Evolutionary conservation across 2,888 invertebrate genomes (phyloP).

Genomic region (Lydus trimaculatus): DNA sequence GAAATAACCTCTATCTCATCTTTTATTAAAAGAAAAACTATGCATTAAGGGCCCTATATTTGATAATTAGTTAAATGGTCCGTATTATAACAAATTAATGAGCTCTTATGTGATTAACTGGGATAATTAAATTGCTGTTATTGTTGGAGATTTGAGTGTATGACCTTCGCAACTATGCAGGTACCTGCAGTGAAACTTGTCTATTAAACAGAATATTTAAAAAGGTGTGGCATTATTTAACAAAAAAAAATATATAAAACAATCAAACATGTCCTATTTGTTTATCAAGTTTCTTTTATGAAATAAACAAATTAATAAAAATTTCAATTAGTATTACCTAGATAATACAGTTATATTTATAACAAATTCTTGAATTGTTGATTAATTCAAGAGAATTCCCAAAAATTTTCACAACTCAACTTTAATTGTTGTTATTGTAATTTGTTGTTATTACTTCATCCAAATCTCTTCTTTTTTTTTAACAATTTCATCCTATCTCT

Average conservation of each 20-base stretch:
- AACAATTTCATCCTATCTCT: no score
- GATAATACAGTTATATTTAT: background rate
- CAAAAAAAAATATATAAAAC: no score
- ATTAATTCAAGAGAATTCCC: background rate
- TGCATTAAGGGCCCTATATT: no score
- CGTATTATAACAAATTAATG: no score
- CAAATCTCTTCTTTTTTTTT: background rate
- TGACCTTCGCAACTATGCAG: constrained; percentile 48
- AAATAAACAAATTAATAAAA: background rate
- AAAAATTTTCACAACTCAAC: background rate
- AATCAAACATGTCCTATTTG: background rate
- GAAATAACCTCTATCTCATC: no score
- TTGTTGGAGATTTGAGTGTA: constrained; percentile 27
- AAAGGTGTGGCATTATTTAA: background rate
- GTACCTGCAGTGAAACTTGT: constrained; percentile 45
- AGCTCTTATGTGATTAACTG: background rate
- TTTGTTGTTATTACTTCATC: background rate
- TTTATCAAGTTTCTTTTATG: no score
- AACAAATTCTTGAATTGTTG: background rate
- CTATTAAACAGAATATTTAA: constrained; percentile 21
- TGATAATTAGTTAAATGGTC: no score
- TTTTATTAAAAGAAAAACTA: no score
- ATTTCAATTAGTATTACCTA: background rate
- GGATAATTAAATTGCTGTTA: background rate
- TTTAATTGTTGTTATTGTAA: no score